Evolutionary conservation across 2,113 vertebrate genomes (phyloP).

Genomic region (Clinocottus analis): DNA sequence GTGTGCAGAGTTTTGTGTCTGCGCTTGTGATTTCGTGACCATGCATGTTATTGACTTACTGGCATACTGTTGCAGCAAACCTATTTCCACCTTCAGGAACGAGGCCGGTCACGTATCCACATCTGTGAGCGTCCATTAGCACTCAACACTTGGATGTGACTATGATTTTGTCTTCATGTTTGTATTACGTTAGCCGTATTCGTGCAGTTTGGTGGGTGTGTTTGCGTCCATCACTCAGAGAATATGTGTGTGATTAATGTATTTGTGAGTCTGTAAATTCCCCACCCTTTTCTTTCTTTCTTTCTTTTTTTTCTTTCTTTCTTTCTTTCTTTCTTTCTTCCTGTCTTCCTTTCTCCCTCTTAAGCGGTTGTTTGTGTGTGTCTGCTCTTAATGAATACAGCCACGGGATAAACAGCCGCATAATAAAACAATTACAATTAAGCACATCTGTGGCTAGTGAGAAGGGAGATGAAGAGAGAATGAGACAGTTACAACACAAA

Average conservation of each 20-base stretch:
- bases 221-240: conserved; percentile 43
- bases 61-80: conserved; percentile 20
- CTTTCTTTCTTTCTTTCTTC: conserved; percentile 23
- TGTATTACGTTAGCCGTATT: conserved; percentile 47
- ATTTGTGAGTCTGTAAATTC: conserved; percentile 41
- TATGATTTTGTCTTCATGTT: conserved; percentile 45
- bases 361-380: conserved; percentile 48
- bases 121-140: conserved; percentile 40
- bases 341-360: too few relatives aligned
- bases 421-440: conserved; percentile 48
- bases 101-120: conserved; percentile 32
- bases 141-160: conserved; percentile 34
- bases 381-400: conserved; percentile 47
- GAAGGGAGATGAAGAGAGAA: background rate
- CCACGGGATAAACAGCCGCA: conserved; percentile 36
- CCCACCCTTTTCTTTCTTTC: conserved; percentile 31
- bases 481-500: too few relatives aligned
- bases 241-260: conserved; percentile 35
- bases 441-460: conserved; percentile 36
- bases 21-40: conserved; percentile 41
- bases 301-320: conserved; percentile 31
- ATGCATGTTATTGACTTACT: conserved; percentile 39
- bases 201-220: conserved; percentile 30
- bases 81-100: conserved; percentile 33
- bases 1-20: conserved; percentile 13